A percentile compares a stretch with the other conserved stretches of the same genome.
phyloP scores from a whole-genome alignment of 2,888 invertebrate species.

The Marasmarcha lunaedactyla region DNA sequence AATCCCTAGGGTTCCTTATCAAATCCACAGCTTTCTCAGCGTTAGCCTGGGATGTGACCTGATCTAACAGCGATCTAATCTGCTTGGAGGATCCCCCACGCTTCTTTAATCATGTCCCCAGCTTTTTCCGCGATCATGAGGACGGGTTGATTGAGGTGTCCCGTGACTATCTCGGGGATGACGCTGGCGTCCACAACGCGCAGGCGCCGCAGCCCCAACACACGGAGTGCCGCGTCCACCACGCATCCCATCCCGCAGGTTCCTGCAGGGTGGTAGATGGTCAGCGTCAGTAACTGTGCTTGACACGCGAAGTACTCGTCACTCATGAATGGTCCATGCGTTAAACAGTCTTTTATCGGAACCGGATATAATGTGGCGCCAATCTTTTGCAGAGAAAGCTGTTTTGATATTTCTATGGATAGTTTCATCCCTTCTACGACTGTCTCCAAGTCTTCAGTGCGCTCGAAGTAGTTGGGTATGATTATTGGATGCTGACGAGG shows the following conservation, averaged over 20 bases:
- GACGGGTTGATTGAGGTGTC: not conserved
- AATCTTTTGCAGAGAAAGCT: not conserved
- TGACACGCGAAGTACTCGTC: not conserved
- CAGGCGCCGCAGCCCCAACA: not conserved
- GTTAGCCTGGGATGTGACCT: no score
- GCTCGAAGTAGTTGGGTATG: not conserved
- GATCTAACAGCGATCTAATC: no score
- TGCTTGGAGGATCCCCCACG: no score
- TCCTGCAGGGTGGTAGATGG: not conserved
- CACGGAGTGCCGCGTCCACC: not conserved
- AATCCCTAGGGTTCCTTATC: no score
- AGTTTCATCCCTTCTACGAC: not conserved
- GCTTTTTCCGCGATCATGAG: not conserved
- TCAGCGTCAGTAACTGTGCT: not conserved
- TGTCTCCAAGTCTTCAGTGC: not conserved
- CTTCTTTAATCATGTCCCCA: not conserved
- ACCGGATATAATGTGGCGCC: not conserved
- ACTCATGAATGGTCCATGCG: not conserved
- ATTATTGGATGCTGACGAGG: not conserved
- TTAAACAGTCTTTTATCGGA: not conserved
- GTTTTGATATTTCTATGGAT: not conserved
- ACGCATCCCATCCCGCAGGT: not conserved
- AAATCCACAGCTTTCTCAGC: no score
- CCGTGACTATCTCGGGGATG: not conserved
- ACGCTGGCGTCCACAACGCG: not conserved